Evolutionary conservation across 2,113 vertebrate species (phyloP).

Genomic region (Oxyruncus cristatus): DNA sequence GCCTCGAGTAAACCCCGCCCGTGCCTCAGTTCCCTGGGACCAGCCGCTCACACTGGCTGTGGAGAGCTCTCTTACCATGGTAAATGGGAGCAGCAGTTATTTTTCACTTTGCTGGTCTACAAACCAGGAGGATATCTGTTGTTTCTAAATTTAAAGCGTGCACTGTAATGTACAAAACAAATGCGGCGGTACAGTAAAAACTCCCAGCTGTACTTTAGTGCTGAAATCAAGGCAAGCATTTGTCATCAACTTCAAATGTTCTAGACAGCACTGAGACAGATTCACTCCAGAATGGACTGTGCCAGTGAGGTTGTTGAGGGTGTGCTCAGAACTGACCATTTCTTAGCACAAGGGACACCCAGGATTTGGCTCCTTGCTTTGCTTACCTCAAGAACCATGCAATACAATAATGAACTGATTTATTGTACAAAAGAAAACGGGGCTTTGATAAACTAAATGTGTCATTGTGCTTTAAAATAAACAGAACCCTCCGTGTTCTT

Average conservation of each 20-base stretch:
- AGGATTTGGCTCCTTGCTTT: slow-evolving; percentile 20
- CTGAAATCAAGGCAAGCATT: slow-evolving; percentile 39
- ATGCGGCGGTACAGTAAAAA: not conserved
- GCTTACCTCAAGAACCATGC: not conserved
- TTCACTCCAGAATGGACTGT: not conserved
- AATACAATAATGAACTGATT: not conserved
- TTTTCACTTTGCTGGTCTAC: not conserved
- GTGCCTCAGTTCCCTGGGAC: not conserved
- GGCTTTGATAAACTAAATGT: slow-evolving; percentile 9
- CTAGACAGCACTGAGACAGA: not conserved
- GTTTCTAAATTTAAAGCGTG: slow-evolving; percentile 3
- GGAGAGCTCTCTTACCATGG: not conserved
- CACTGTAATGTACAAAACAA: not conserved
- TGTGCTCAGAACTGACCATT: not conserved
- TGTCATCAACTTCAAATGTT: slow-evolving; percentile 5
- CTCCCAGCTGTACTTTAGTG: not conserved
- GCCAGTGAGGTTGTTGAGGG: not conserved
- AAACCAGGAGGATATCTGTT: not conserved
- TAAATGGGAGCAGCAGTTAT: not conserved
- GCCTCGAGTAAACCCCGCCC: not conserved
- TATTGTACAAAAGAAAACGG: not conserved
- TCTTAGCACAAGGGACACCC: not conserved
- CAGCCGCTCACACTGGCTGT: not conserved
- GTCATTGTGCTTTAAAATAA: not conserved
- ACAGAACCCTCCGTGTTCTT: not conserved